Evolutionary conservation across 2,888 invertebrate species (phyloP), one percentile per base, ranked within the genome.

Genomic region (Lathronympha strigana): DNA sequence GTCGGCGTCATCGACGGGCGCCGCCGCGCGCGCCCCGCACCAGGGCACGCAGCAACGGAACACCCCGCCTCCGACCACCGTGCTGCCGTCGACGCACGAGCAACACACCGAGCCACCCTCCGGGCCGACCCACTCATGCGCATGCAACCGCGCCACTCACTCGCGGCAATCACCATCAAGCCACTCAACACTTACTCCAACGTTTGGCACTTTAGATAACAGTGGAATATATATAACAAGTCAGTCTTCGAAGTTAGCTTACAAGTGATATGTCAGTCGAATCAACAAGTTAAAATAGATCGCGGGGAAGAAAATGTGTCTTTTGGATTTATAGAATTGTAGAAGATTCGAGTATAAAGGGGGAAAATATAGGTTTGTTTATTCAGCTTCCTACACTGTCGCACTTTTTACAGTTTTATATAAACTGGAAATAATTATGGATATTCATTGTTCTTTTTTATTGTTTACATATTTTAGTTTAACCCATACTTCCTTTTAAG

Each of bases 41-140:
- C 95, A 95, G 94, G 95, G 95, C 94, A 95, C 94, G 93, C 95
- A 95, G 93, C 95, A 95, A 94, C 95, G 95, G 94, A 95, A 95
- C 93, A 95, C 94, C 93, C 94, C 94, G 86, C 94, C 94, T 93
- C 95, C 94, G 87, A 94, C 94, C 94, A 94, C 94, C 92, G 93
- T 94, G 94, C 88, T 87, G 92, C 88, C 90, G 86, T 88, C 80
- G 77, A 79, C 80, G 74, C 77, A 72, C 84, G 85, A 90, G 83
- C 89, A 11, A 51, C 51, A 82, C 82, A 84, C 83, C 87, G 80
- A 83, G 79, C 81, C 84, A 84, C 86, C 81, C 71, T 75, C 69
- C 71, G 72, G 25, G 11, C 11, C 40, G 28, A 40, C 25, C 13
- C 72, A 73, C 73, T 61, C 69, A 33, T 40, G 57, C 36, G 19